A percentile compares a stretch with the other conserved stretches of the same genome.
Evolutionary conservation across 1,140 invertebrate genomes (phyloP).

Genomic region (Cryptotermes secundus): DNA sequence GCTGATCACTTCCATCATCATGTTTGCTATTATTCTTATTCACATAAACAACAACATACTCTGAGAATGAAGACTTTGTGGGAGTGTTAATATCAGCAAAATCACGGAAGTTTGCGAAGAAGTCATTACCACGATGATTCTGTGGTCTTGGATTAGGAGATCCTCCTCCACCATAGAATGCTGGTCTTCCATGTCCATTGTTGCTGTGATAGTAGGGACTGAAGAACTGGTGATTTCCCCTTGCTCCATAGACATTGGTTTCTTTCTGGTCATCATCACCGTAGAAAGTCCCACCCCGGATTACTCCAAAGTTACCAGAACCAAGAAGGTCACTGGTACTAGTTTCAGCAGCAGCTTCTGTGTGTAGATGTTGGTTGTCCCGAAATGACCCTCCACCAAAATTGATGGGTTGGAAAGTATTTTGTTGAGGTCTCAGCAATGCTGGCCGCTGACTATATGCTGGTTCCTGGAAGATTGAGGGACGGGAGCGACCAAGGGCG

Average conservation of each 20-base stretch:
- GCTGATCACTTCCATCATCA: slow-evolving; percentile 9
- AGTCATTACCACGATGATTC: slow-evolving; percentile 57
- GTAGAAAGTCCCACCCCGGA: slow-evolving; percentile 84
- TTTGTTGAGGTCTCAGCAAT: slow-evolving; percentile 30
- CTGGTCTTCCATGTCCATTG: slow-evolving; percentile 53
- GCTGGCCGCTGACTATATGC: slow-evolving; percentile 32
- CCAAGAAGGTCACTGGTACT: slow-evolving; percentile 59
- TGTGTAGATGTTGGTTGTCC: neutral
- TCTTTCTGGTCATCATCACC: slow-evolving; percentile 61
- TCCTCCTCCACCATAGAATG: slow-evolving; percentile 51
- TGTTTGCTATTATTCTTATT: slow-evolving; percentile 32
- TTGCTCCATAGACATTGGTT: slow-evolving; percentile 53
- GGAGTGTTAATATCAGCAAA: slow-evolving; percentile 85
- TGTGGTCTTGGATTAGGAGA: slow-evolving; percentile 56
- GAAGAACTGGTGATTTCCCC: slow-evolving; percentile 40
- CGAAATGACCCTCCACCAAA: slow-evolving; percentile 28
- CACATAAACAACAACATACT: slow-evolving; percentile 70
- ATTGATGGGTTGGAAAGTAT: slow-evolving; percentile 31
- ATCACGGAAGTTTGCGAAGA: slow-evolving; percentile 84
- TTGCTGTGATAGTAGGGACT: slow-evolving; percentile 38
- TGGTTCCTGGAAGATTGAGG: slow-evolving; percentile 40
- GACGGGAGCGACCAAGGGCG: slow-evolving; percentile 36
- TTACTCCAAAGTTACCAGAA: slow-evolving; percentile 86
- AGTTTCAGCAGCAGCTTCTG: slow-evolving; percentile 25
- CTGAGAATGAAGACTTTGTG: slow-evolving; percentile 75